Evolutionary conservation across 2,113 vertebrate species (phyloP).

Genomic region (Clarias magur): DNA sequence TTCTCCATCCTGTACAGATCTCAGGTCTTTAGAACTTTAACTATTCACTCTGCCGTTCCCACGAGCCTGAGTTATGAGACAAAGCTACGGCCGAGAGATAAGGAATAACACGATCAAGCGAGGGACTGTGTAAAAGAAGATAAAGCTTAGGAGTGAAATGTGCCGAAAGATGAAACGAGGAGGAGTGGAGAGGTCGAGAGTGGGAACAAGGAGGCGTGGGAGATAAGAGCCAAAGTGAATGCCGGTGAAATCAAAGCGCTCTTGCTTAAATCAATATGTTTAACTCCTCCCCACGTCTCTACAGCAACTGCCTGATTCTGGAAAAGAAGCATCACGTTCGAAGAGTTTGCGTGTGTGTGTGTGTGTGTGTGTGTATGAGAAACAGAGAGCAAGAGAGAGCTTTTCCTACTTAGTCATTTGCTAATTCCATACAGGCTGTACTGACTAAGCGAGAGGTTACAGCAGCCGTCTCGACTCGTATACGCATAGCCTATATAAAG

Average conservation of each 20-base stretch:
- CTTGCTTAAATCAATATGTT: not conserved
- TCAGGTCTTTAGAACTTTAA: not conserved
- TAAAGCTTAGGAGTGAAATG: not conserved
- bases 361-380: not conserved
- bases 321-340: not conserved
- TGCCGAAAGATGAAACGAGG: not conserved
- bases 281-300: not conserved
- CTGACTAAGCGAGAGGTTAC: slow-evolving; percentile 36
- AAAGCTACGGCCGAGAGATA: not conserved
- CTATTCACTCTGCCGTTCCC: not conserved
- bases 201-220: not conserved
- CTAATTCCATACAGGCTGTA: slow-evolving; percentile 29
- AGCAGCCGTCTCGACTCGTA: slow-evolving; percentile 16
- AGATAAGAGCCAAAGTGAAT: not conserved
- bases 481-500: slow-evolving; percentile 13
- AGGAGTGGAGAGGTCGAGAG: not conserved
- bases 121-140: not conserved
- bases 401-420: slow-evolving; percentile 14
- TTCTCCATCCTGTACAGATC: not conserved
- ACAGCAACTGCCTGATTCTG: not conserved
- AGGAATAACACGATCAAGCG: not conserved
- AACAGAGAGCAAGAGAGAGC: slow-evolving; percentile 25
- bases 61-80: not conserved
- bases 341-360: slow-evolving; percentile 18
- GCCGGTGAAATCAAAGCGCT: not conserved